phyloP scores from a whole-genome alignment of 2,888 invertebrate species.

The Philonicus albiceps region DNA sequence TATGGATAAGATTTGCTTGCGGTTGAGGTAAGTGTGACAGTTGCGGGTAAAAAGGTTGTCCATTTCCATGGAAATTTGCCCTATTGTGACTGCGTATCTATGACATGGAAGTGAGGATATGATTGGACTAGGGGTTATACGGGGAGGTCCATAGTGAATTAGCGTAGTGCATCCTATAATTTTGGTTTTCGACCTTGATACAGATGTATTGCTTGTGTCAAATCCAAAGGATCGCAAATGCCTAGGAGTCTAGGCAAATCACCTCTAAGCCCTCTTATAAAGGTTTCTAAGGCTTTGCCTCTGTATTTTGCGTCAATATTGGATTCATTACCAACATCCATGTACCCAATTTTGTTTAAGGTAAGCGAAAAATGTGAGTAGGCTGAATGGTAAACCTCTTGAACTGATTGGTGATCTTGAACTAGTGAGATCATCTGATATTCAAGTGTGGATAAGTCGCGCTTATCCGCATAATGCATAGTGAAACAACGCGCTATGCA shows the following conservation, averaged over 20 bases:
- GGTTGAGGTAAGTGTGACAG: neutral
- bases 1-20: neutral
- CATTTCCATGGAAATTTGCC: neutral
- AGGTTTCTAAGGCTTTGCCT: neutral
- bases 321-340: neutral
- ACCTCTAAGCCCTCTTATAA: neutral
- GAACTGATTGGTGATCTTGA: neutral
- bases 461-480: neutral
- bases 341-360: neutral
- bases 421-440: neutral
- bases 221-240: neutral
- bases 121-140: neutral
- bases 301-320: neutral
- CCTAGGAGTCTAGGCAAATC: neutral
- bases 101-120: neutral
- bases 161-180: neutral
- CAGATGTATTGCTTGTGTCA: neutral
- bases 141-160: neutral
- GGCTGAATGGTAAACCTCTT: neutral
- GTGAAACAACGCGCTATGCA: neutral
- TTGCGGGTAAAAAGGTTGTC: neutral
- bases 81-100: neutral
- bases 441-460: neutral
- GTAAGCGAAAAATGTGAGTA: neutral
- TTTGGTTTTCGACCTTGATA: neutral